Percentiles rank a stretch among this genome's conserved stretches.
These are phyloP conservation scores for Euphydryas editha DNA, from an alignment of 2,888 invertebrate genomes.

Conservation along the genomic window DNA sequence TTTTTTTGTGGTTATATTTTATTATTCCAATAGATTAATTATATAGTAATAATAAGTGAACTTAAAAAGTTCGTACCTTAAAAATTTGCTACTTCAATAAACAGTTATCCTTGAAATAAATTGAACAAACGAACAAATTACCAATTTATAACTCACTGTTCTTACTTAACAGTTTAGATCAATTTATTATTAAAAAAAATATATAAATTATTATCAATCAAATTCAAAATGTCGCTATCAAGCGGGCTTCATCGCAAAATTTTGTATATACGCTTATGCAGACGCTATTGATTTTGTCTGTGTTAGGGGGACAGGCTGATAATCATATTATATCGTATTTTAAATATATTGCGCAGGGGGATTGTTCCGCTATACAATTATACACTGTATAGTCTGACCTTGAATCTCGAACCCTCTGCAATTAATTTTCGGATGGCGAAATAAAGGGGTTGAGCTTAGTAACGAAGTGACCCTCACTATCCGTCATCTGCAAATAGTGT, in stretches of 20 bases:
- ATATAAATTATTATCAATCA: too few relatives aligned
- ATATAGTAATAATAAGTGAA: too few relatives aligned
- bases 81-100: too few relatives aligned
- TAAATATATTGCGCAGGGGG: slow-evolving; percentile 72
- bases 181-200: neutral
- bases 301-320: slow-evolving; percentile 80
- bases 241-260: slow-evolving; percentile 51
- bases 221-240: neutral
- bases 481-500: slow-evolving; percentile 21
- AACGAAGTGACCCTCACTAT: slow-evolving; percentile 30
- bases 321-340: slow-evolving; percentile 80
- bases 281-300: slow-evolving; percentile 83
- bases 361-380: slow-evolving; percentile 48
- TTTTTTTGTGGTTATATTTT: too few relatives aligned
- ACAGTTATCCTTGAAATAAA: too few relatives aligned
- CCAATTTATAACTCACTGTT: neutral
- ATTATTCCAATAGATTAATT: too few relatives aligned
- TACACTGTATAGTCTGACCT: slow-evolving; percentile 57
- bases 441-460: slow-evolving; percentile 35
- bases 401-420: slow-evolving; percentile 54
- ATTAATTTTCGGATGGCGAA: slow-evolving; percentile 43
- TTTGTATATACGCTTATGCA: slow-evolving; percentile 72
- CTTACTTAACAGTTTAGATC: too few relatives aligned
- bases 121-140: too few relatives aligned
- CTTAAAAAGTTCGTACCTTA: too few relatives aligned